A percentile compares a stretch with the other conserved stretches of the same genome.
These are phyloP conservation scores for Oxyura jamaicensis DNA, from an alignment of 2,113 vertebrate genomes.

Conservation along the genomic window DNA sequence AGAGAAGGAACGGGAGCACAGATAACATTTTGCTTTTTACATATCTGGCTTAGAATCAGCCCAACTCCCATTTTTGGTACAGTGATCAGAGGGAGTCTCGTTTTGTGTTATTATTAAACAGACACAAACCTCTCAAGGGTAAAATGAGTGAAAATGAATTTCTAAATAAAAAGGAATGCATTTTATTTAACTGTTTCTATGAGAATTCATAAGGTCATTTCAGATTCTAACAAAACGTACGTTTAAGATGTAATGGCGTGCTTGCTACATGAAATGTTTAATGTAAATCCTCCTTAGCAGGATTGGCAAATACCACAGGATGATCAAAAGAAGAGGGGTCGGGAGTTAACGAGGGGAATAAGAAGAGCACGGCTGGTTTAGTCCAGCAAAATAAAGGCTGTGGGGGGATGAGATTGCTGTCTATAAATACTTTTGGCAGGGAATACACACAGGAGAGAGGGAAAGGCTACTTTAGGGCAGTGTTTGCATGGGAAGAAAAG, in stretches of 20 bases:
- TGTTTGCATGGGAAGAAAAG: not conserved
- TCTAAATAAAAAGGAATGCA: not conserved
- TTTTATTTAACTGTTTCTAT: not conserved
- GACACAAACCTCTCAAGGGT: not conserved
- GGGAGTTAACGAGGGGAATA: not conserved
- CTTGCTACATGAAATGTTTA: not conserved
- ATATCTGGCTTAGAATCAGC: not conserved
- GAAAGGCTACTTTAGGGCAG: constrained; percentile 52
- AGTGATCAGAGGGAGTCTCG: not conserved
- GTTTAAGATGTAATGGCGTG: not conserved
- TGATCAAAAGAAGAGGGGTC: not conserved
- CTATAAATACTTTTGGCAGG: constrained; percentile 57
- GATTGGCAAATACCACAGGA: not conserved
- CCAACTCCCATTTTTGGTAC: not conserved
- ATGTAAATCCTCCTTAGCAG: not conserved
- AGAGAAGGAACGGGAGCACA: not conserved
- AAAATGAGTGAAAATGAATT: not conserved
- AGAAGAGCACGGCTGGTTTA: not conserved
- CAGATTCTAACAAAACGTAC: no score
- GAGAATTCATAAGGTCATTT: not conserved
- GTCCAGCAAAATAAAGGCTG: constrained; percentile 10
- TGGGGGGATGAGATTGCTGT: not conserved
- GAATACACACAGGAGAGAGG: not conserved
- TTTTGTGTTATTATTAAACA: not conserved
- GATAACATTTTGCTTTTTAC: not conserved